Base-by-base conservation (phyloP, 1,140 invertebrate species). In the Drosophila watanabei region DNA sequence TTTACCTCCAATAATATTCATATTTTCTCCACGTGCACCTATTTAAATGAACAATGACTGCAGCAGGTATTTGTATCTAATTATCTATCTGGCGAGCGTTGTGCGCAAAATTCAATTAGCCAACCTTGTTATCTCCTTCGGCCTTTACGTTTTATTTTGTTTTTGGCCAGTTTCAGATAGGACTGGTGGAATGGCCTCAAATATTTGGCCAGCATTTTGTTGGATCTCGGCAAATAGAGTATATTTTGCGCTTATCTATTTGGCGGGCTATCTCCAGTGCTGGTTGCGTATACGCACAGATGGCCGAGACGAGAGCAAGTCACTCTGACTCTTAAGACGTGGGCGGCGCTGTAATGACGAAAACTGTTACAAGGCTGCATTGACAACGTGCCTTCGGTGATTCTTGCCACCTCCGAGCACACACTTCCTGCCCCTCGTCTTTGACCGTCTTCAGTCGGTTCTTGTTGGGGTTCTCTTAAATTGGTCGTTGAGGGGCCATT, bases 301-400 rank as follows among this genome's bases (percentile, higher is more conserved):
- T 78, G 64, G 66, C 63, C 66, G 59, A 60, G 46, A 54, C 66
- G 63, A 60, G 46, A 60, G 41, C 58, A 62, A 69, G 43, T 57
- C 63, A 46, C 39, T 66, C 54, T 43, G 54, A 33, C 37, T 49
- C 33, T 52, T 46, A 65, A 41, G 39, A 45, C 78, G 84, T 88
- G 80, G 85, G 85, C 63, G 82, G 49, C 37, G 62, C 58, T 49
- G 68, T 73, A 59, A 60, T 35, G 70, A 54, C 65, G 65, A 64
- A 84, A 88, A 89, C 81, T 81, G 81, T 88, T 88, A 88, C 84
- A 88, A 88, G 84, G 85, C 80, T 84, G 81, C 68, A 48, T 75
- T 79, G 75, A 78, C 79, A 80, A 82, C 76, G 82, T 80, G 51
- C 54, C 54, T 57, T 57, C 14, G 54, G 37, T 28, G 54, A 57